These are phyloP conservation scores for Mus spretus DNA, from an alignment of 2,797 vertebrate genomes.

Conservation along the genomic window DNA sequence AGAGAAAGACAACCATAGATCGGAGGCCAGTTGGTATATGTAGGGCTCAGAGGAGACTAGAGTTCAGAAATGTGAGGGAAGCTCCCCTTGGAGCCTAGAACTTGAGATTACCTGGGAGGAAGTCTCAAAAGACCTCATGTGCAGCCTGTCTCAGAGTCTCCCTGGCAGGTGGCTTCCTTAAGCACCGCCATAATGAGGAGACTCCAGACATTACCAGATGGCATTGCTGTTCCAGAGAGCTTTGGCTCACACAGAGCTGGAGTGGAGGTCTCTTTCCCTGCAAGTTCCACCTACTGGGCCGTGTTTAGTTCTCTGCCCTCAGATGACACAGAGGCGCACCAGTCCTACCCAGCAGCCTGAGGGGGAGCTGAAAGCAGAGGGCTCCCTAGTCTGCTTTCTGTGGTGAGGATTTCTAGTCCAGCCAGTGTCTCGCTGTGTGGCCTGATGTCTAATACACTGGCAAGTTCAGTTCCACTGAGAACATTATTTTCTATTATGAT, in stretches of 20 bases:
- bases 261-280: constrained; percentile 42
- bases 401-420: constrained; percentile 3
- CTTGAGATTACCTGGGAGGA: background rate
- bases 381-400: constrained; percentile 26
- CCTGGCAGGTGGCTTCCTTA: constrained; percentile 12
- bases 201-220: background rate
- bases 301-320: constrained; percentile 59
- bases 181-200: background rate
- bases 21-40: background rate
- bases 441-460: background rate
- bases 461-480: constrained; percentile 51
- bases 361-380: constrained; percentile 32
- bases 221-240: constrained; percentile 16
- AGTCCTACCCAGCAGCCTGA: constrained; percentile 3
- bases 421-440: constrained; percentile 8
- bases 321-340: constrained; percentile 44
- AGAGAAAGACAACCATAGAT: background rate
- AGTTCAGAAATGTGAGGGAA: constrained; percentile 44
- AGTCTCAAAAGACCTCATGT: background rate
- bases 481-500: background rate
- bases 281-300: constrained; percentile 37
- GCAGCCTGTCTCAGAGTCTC: background rate
- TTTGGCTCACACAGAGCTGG: constrained; percentile 62
- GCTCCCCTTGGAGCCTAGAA: background rate
- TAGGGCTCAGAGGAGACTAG: background rate